Evolutionary conservation across 2,888 invertebrate genomes (phyloP).

Genomic region (Nomada ferruginata): DNA sequence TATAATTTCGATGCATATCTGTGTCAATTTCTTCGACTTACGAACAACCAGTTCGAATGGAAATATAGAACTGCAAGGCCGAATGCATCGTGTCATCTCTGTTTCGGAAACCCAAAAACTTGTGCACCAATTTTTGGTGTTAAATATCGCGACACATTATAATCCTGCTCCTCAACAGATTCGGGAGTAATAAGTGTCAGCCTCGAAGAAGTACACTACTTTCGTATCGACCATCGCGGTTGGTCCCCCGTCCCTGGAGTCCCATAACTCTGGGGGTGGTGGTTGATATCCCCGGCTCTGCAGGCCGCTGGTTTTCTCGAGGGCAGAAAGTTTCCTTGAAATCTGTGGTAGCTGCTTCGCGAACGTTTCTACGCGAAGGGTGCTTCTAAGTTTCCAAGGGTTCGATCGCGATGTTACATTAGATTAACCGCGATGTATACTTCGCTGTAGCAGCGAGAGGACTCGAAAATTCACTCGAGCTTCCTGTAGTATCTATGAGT

Average conservation of each 20-base stretch:
- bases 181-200: not conserved
- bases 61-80: no score
- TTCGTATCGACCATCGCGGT: not conserved
- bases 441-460: not conserved
- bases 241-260: not conserved
- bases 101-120: no score
- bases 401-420: not conserved
- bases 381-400: slow-evolving; percentile 7
- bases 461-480: not conserved
- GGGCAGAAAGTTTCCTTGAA: not conserved
- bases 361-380: not conserved
- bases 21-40: no score
- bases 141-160: no score
- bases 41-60: no score
- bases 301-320: not conserved
- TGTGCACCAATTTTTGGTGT: no score
- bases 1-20: not conserved
- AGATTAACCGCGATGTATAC: not conserved
- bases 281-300: not conserved
- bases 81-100: no score
- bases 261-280: not conserved
- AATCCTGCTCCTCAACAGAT: not conserved
- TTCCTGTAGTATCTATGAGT: not conserved
- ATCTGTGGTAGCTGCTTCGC: not conserved
- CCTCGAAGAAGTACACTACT: not conserved